Evolutionary conservation across 2,113 vertebrate genomes (phyloP).

Genomic region (Chaetops frenatus): DNA sequence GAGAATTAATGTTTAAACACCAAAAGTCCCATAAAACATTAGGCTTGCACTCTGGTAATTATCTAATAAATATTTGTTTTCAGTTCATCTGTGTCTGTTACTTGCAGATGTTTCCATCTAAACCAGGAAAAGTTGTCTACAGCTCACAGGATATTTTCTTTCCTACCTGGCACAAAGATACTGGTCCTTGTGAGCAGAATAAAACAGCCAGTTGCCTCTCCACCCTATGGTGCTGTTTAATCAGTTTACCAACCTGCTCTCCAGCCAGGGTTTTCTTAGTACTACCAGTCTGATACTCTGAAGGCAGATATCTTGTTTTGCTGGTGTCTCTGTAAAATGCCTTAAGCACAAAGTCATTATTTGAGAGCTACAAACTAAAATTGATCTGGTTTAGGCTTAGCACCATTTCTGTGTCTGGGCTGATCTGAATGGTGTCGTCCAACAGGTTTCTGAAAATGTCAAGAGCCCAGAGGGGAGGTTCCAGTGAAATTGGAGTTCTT

Average conservation of each 20-base stretch:
- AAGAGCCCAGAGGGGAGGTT: slow-evolving; percentile 45
- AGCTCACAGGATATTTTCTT: background rate
- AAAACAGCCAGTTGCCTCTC: background rate
- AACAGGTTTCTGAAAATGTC: slow-evolving; percentile 49
- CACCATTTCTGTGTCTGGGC: slow-evolving; percentile 19
- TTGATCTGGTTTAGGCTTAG: slow-evolving; percentile 21
- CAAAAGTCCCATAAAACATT: background rate
- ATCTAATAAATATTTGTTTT: background rate
- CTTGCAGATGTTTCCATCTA: background rate
- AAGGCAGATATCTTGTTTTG: background rate
- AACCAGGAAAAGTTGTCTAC: background rate
- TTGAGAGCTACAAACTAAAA: background rate
- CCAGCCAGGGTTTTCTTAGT: background rate
- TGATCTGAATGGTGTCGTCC: background rate
- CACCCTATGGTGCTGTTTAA: background rate
- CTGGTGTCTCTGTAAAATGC: background rate
- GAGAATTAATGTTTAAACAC: background rate
- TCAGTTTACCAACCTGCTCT: background rate
- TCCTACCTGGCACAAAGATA: background rate
- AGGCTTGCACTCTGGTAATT: background rate
- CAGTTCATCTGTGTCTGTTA: background rate
- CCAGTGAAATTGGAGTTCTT: slow-evolving; percentile 13
- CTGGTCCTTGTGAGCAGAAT: background rate
- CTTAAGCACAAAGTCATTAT: slow-evolving; percentile 15
- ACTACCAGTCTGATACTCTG: background rate